These are phyloP conservation scores for Corythaeola cristata DNA, from an alignment of 2,113 vertebrate genomes.

Conservation along the genomic window DNA sequence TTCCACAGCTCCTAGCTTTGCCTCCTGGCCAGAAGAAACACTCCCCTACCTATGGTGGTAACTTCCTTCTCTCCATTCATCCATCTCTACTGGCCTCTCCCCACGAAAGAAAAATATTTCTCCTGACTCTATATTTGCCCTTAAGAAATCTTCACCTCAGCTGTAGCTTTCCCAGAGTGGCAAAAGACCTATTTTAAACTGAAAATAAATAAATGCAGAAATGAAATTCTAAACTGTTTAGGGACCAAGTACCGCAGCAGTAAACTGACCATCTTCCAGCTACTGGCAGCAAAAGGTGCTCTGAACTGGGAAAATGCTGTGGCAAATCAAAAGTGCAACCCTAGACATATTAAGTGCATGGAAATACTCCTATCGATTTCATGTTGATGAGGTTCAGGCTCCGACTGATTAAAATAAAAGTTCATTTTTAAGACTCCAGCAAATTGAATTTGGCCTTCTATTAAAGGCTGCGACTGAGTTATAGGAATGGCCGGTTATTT, in stretches of 20 bases:
- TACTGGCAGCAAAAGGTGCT: neutral
- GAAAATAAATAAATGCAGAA: neutral
- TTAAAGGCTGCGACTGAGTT: neutral
- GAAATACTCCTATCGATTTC: neutral
- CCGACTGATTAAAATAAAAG: neutral
- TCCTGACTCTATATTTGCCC: neutral
- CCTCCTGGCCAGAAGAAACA: neutral
- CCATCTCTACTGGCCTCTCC: neutral
- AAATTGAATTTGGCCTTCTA: neutral
- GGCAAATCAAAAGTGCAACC: neutral
- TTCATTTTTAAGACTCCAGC: neutral
- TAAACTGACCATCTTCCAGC: neutral
- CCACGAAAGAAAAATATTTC: neutral
- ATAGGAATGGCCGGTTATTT: neutral
- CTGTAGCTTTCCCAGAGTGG: neutral
- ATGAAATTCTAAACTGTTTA: neutral
- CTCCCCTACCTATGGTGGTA: neutral
- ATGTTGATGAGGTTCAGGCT: neutral
- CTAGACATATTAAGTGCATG: neutral
- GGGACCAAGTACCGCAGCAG: neutral
- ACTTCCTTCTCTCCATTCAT: neutral
- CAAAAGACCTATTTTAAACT: neutral
- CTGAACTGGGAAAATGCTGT: neutral
- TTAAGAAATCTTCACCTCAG: neutral
- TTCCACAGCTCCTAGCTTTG: neutral